Conservation (phyloP, 2,797 vertebrate species). For the Prunella strophiata region DNA sequence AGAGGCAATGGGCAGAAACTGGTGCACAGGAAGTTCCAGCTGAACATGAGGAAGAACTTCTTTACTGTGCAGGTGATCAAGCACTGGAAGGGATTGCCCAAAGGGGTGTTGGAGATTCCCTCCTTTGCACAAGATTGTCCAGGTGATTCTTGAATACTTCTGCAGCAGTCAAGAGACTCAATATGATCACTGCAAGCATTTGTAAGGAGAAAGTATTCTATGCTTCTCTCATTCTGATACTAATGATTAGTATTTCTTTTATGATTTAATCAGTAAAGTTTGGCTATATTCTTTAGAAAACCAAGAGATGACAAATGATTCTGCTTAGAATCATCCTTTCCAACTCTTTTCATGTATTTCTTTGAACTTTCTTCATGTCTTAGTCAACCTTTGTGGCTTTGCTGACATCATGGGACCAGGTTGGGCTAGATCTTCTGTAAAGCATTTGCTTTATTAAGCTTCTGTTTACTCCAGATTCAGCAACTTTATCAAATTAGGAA, state of each 20-base stretch:
- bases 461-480: neutral
- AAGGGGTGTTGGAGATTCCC: neutral
- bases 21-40: neutral
- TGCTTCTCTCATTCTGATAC: neutral
- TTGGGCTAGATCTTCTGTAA: neutral
- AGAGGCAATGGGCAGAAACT: neutral
- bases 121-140: neutral
- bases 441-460: neutral
- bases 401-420: neutral
- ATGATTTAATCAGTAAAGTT: neutral
- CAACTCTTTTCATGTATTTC: neutral
- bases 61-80: fast-evolving
- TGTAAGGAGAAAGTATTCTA: neutral
- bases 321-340: neutral
- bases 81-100: neutral
- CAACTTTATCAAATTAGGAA: neutral
- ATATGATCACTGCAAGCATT: fast-evolving
- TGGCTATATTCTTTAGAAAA: neutral
- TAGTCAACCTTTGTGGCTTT: neutral
- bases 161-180: neutral
- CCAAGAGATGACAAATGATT: neutral
- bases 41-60: neutral
- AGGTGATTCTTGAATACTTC: neutral
- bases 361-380: neutral
- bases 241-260: neutral